Evolutionary conservation across 2,888 invertebrate species (phyloP).

Genomic region (Drosophila ustulata): DNA sequence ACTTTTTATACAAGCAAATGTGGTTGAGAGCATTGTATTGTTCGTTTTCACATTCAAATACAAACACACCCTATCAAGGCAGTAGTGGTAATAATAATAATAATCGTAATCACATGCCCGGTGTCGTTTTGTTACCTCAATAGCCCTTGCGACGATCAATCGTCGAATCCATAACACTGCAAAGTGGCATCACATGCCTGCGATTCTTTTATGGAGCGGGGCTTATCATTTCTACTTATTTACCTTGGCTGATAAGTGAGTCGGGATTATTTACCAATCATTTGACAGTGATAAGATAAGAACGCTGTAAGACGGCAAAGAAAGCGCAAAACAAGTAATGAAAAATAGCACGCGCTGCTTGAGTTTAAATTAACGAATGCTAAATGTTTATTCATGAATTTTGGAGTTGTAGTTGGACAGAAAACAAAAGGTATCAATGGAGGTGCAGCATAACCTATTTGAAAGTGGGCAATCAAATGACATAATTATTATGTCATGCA

Average conservation of each 20-base stretch:
- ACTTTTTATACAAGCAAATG: slow-evolving; percentile 45
- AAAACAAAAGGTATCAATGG: neutral
- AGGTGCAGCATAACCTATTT: slow-evolving; percentile 4
- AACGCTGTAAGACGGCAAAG: slow-evolving; percentile 8
- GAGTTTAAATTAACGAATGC: slow-evolving; percentile 8
- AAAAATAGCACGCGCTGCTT: slow-evolving; percentile 56
- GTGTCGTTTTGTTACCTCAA: slow-evolving; percentile 23
- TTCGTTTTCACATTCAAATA: slow-evolving; percentile 13
- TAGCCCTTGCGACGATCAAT: slow-evolving; percentile 50
- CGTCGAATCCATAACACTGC: slow-evolving; percentile 20
- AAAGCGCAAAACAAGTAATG: slow-evolving; percentile 22
- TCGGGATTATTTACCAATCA: slow-evolving; percentile 73
- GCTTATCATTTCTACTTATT: slow-evolving; percentile 56
- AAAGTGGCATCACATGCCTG: slow-evolving; percentile 64
- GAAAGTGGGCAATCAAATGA: slow-evolving; percentile 41
- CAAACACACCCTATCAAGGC: slow-evolving; percentile 9
- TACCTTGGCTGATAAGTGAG: slow-evolving; percentile 56
- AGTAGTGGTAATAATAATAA: slow-evolving; percentile 29
- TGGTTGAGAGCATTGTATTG: slow-evolving; percentile 41
- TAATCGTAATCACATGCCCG: slow-evolving; percentile 74
- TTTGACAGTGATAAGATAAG: slow-evolving; percentile 65
- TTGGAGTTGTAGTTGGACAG: neutral
- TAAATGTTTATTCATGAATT: slow-evolving; percentile 21
- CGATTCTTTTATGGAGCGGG: slow-evolving; percentile 27
- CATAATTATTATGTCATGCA: slow-evolving; percentile 70